Evolutionary conservation across 2,888 invertebrate genomes (phyloP).

Genomic region (Noctua janthina): DNA sequence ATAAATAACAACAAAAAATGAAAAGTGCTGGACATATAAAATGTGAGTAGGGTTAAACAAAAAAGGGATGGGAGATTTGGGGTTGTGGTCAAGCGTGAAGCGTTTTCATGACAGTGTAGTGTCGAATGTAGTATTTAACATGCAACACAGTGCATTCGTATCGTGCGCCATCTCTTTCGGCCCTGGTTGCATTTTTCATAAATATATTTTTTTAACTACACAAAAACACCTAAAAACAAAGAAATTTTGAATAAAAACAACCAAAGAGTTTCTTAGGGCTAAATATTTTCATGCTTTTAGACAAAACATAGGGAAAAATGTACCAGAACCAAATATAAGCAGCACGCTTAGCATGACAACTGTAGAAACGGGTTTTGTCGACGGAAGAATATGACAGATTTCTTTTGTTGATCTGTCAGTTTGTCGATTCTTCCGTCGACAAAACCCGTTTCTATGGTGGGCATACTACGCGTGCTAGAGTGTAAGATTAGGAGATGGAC

Average conservation of each 20-base stretch:
- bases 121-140: conserved; percentile 67
- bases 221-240: conserved; percentile 83
- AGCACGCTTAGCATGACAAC: too few relatives aligned
- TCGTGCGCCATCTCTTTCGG: conserved; percentile 88
- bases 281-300: conserved; percentile 66
- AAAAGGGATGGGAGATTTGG: conserved; percentile 53
- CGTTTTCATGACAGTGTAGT: conserved; percentile 64
- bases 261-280: conserved; percentile 60
- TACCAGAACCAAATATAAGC: conserved; percentile 87
- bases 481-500: conserved; percentile 39
- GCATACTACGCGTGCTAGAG: conserved; percentile 5
- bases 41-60: conserved; percentile 63
- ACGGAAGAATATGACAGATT: too few relatives aligned
- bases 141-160: conserved; percentile 83
- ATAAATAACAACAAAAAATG: conserved; percentile 51
- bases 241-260: conserved; percentile 76
- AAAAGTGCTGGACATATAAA: conserved; percentile 62
- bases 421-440: too few relatives aligned
- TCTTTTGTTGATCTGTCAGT: too few relatives aligned
- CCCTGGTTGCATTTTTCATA: conserved; percentile 88
- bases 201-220: conserved; percentile 68
- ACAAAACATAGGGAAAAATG: conserved; percentile 78
- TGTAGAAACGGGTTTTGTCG: too few relatives aligned
- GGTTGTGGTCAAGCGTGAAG: conserved; percentile 74
- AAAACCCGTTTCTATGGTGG: too few relatives aligned